Conservation (phyloP, 1,140 invertebrate genomes). For the Luehdorfia chinensis region DNA sequence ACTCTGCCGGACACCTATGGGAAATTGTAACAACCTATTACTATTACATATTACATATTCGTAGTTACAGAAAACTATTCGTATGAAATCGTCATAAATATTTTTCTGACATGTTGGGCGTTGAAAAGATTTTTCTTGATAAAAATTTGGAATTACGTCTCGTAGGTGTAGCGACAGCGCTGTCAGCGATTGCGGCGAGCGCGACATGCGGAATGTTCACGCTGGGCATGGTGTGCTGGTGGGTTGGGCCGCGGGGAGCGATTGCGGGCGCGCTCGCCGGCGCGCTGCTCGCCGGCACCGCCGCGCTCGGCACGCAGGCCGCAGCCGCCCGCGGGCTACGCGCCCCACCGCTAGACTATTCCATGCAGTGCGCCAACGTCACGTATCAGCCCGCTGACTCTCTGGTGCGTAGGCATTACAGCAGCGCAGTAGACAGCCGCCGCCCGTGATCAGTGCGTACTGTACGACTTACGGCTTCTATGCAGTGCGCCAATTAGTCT, state of each 20-base stretch:
- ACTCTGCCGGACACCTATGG: no score
- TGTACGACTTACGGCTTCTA: no score
- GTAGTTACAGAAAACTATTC: no score
- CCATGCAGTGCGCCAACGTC: constrained; percentile 39
- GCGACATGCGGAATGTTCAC: constrained; percentile 91
- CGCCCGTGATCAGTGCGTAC: no score
- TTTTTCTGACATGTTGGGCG: no score
- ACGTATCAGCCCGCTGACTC: constrained; percentile 20
- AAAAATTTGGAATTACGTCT: no score
- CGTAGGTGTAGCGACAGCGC: constrained; percentile 84
- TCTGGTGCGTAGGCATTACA: constrained; percentile 33
- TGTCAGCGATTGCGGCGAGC: constrained; percentile 90
- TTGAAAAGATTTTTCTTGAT: no score
- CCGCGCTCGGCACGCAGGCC: constrained; percentile 77
- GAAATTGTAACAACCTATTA: no score
- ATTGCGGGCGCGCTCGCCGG: constrained; percentile 78
- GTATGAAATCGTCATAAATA: no score
- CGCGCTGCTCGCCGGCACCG: constrained; percentile 77
- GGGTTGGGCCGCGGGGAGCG: constrained; percentile 84
- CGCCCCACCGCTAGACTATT: constrained; percentile 38
- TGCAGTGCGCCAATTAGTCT: no score
- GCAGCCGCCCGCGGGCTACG: constrained; percentile 47
- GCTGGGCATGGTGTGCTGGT: constrained; percentile 90
- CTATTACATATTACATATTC: no score
- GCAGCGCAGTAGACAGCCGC: no score